Base-by-base conservation (phyloP, 2,888 invertebrate genomes). In the Brachylomia viminalis region DNA sequence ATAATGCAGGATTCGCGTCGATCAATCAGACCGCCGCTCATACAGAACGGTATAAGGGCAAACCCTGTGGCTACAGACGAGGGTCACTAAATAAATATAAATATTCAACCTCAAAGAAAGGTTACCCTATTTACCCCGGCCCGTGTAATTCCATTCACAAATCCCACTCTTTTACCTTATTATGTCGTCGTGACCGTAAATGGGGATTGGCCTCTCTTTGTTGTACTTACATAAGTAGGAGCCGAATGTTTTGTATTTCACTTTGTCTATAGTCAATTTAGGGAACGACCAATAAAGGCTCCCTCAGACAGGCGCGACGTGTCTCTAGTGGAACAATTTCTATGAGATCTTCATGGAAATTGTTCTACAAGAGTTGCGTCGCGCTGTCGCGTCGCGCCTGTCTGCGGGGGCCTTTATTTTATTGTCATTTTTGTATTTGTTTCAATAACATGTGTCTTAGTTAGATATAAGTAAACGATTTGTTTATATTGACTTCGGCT, bases 11-110 rank as follows among this genome's bases (percentile, higher is more conserved):
- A 77, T 59, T 67, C 15, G 65, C 61, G 71, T 80, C 88, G 73
- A 87, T 86, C 84, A 87, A 88, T 88, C 85, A 86, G 80, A 59
- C 66, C 58, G 65, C 62, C 61, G 65, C 71, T 86, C 77, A 61
- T 66, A 61, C 71, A 74, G 66, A 79, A 72, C 73, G 70, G 49
- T 71, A 17, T 61, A 61, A 75, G 75, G 67, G 79, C 62, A 87
- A 79, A 86, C 68, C 83, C 78, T 83, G 79, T 49, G 78, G 67
- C 45, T 56, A 27, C 66, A 67, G 70, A 80, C 77, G 71, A 76
- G 74, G 88, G 86, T 88, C 80, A 76, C 77, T 83, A 71, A 83
- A 77, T 76, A 74, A 83, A 83, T 86, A 88, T 86, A 88, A 76
- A 86, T 83, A 80, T 86, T 83, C 76, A 74, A 77, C 80, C 74